These are phyloP conservation scores for Watsonalla cultraria DNA, from an alignment of 2,888 invertebrate species.

Conservation along the genomic window DNA sequence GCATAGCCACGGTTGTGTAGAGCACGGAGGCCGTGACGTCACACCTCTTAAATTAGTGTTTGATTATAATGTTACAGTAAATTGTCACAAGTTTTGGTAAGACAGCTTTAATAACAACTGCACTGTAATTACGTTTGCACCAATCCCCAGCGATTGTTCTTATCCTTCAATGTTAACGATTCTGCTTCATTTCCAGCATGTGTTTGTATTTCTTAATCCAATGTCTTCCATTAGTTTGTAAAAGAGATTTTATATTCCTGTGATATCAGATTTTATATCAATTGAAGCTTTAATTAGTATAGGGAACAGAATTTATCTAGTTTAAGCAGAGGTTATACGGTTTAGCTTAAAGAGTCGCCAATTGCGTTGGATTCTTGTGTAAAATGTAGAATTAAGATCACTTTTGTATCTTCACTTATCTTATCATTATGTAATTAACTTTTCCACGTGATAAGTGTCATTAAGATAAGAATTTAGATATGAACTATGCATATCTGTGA, in stretches of 20 bases:
- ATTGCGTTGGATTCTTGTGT: neutral
- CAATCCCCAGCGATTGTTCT: conserved; percentile 49
- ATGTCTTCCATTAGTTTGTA: conserved; percentile 68
- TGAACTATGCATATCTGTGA: conserved; percentile 30
- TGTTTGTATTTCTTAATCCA: conserved; percentile 40
- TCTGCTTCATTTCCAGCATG: conserved; percentile 17
- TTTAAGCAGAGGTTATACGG: neutral
- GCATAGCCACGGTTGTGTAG: conserved; percentile 17
- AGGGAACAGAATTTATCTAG: conserved; percentile 15
- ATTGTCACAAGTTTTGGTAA: conserved; percentile 73
- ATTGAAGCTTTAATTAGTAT: conserved; percentile 64
- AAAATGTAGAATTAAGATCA: too few relatives aligned
- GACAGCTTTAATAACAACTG: conserved; percentile 73
- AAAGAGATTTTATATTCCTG: conserved; percentile 46
- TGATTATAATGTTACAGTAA: conserved; percentile 47
- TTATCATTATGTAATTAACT: neutral
- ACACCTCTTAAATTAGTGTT: conserved; percentile 48
- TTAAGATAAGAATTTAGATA: conserved; percentile 8
- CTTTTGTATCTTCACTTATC: too few relatives aligned
- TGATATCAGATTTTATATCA: conserved; percentile 56
- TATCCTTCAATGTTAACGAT: conserved; percentile 28
- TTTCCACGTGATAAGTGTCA: conserved; percentile 4
- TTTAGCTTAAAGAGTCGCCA: neutral
- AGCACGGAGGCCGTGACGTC: conserved; percentile 33
- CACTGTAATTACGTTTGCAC: conserved; percentile 73